A percentile compares a stretch with the other conserved stretches of the same genome.
These are phyloP conservation scores for Argya squamiceps DNA, from an alignment of 2,797 vertebrate genomes.

Conservation along the genomic window DNA sequence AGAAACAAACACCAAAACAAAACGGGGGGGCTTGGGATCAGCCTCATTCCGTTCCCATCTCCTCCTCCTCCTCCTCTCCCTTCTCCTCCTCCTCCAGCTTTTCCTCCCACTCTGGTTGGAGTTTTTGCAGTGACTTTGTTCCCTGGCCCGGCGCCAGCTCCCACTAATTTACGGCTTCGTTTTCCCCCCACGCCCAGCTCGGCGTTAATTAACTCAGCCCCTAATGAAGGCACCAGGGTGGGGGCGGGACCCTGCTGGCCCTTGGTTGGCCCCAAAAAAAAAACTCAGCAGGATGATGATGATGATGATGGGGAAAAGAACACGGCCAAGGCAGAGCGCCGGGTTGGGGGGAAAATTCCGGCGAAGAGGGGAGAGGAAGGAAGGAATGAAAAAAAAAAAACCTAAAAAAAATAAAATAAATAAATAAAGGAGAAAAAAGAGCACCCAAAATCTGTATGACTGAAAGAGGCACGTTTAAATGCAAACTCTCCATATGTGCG, in stretches of 20 bases:
- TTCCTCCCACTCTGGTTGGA: constrained; percentile 34
- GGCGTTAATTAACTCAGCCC: constrained; percentile 15
- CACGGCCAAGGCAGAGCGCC: too few relatives aligned
- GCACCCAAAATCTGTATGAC: constrained; percentile 68
- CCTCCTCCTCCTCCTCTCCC: not conserved
- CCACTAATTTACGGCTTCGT: not conserved
- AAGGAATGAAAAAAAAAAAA: too few relatives aligned
- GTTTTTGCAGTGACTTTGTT: not conserved
- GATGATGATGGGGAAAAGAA: not conserved
- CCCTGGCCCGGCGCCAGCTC: not conserved
- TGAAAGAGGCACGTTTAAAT: constrained; percentile 72
- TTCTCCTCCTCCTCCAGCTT: constrained; percentile 36
- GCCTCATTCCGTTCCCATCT: not conserved
- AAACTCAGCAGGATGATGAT: not conserved
- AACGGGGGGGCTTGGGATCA: not conserved
- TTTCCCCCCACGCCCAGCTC: not conserved
- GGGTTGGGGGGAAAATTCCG: not conserved
- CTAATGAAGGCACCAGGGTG: not conserved
- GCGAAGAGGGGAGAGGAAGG: not conserved
- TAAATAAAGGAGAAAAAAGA: constrained; percentile 12
- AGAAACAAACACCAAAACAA: too few relatives aligned
- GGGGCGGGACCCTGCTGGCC: not conserved
- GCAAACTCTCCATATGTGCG: constrained; percentile 71
- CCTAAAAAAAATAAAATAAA: constrained; percentile 19
- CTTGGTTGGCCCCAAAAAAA: not conserved